A percentile compares a stretch with the other conserved stretches of the same genome.
phyloP scores from a whole-genome alignment of 2,888 invertebrate species.

The Drosophila meridionalis region DNA sequence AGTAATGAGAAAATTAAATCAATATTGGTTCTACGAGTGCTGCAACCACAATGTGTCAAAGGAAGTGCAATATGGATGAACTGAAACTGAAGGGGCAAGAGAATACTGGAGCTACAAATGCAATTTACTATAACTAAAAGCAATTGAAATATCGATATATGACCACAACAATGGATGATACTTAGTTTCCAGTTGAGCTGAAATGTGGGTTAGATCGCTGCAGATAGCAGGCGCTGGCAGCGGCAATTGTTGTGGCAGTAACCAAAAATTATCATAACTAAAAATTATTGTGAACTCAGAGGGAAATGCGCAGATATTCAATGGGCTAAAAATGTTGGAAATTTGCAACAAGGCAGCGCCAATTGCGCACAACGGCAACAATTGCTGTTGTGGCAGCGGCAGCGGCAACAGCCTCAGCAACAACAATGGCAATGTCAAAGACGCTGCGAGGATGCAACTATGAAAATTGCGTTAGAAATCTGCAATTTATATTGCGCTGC shows the following conservation, averaged over 20 bases:
- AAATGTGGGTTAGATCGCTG: conserved; percentile 60
- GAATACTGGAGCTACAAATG: not conserved
- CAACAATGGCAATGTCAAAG: conserved; percentile 78
- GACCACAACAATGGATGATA: conserved; percentile 3
- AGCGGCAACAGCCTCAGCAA: conserved; percentile 31
- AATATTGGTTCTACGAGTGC: not conserved
- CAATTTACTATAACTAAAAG: conserved; percentile 5
- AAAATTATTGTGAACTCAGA: conserved; percentile 72
- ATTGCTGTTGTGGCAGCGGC: conserved; percentile 35
- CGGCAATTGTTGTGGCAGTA: conserved; percentile 62
- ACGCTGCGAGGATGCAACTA: conserved; percentile 70
- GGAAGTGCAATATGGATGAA: not conserved
- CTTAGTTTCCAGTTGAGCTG: not conserved
- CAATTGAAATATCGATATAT: conserved; percentile 9
- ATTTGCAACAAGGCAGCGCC: conserved; percentile 79
- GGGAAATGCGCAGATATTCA: conserved; percentile 59
- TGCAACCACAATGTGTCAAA: not conserved
- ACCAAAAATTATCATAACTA: conserved; percentile 77
- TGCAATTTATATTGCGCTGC: conserved; percentile 81
- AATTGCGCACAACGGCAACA: conserved; percentile 61
- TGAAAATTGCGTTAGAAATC: conserved; percentile 82
- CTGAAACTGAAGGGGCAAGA: not conserved
- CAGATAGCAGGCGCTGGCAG: conserved; percentile 42
- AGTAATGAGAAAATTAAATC: conserved; percentile 44
- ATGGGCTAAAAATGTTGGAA: conserved; percentile 71